These are phyloP conservation scores for Patella ulyssiponensis DNA, from an alignment of 2,888 invertebrate species.

Conservation along the genomic window DNA sequence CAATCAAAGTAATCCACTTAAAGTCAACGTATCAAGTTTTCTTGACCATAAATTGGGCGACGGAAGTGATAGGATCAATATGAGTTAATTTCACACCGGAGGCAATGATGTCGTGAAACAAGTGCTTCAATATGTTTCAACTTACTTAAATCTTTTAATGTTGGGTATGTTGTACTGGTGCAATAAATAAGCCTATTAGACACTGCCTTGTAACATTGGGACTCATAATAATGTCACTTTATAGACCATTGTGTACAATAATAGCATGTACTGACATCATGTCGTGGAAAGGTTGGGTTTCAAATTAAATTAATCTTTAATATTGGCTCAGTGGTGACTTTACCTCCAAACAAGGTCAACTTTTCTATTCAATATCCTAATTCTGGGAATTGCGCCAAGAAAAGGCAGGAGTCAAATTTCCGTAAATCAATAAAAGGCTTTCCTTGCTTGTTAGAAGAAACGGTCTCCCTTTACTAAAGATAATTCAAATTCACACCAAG, in stretches of 20 bases:
- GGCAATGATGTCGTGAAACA: too few species aligned
- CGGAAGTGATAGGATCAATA: constrained; percentile 3
- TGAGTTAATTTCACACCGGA: background rate
- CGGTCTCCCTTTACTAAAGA: background rate
- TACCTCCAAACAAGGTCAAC: background rate
- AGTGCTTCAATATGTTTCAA: too few species aligned
- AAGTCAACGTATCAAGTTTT: constrained; percentile 6
- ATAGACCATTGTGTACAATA: too few species aligned
- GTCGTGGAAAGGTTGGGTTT: background rate
- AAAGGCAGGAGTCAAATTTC: constrained; percentile 9
- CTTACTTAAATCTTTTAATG: too few species aligned
- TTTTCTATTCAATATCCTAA: constrained; percentile 9
- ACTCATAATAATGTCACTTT: too few species aligned
- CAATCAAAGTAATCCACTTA: constrained; percentile 12
- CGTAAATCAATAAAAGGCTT: background rate
- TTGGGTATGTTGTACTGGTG: too few species aligned
- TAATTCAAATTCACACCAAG: constrained; percentile 12
- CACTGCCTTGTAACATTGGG: too few species aligned
- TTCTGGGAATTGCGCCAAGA: constrained; percentile 11
- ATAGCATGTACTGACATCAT: too few species aligned
- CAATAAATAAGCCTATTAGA: too few species aligned
- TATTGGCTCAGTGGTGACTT: background rate
- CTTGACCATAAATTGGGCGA: constrained; percentile 10
- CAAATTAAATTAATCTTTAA: constrained; percentile 4
- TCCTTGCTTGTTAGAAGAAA: constrained; percentile 4